phyloP scores from a whole-genome alignment of 1,140 invertebrate species.

The Ladona fulva region DNA sequence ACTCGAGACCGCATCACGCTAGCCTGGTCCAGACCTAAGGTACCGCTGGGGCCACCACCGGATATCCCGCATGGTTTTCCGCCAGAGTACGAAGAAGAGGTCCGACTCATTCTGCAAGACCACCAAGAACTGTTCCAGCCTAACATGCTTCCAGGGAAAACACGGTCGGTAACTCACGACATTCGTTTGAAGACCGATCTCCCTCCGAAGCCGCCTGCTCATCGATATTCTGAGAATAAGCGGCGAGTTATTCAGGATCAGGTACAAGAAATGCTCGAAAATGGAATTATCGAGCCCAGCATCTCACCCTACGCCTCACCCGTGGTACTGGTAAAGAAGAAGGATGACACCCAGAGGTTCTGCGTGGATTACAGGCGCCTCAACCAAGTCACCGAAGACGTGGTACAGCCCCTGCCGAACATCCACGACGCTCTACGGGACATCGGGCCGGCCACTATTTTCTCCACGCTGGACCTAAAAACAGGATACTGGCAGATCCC shows the following conservation, averaged over 20 bases:
- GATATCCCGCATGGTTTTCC: conserved; percentile 17
- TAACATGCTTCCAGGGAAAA: neutral
- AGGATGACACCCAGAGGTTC: neutral
- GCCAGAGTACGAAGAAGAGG: no score
- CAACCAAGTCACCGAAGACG: conserved; percentile 20
- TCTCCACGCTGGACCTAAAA: conserved; percentile 28
- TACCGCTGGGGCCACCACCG: no score
- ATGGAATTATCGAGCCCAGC: no score
- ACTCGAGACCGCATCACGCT: neutral
- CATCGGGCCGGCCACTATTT: conserved; percentile 26
- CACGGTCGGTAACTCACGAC: neutral
- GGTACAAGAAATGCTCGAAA: no score
- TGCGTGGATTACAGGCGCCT: neutral
- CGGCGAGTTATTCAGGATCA: conserved; percentile 19
- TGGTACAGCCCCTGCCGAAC: conserved; percentile 34
- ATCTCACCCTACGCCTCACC: no score
- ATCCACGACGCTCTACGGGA: conserved; percentile 33
- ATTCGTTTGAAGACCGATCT: no score
- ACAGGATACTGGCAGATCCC: conserved; percentile 35
- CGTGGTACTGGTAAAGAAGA: neutral
- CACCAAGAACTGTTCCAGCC: neutral
- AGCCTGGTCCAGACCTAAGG: conserved; percentile 18
- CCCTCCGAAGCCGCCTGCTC: neutral
- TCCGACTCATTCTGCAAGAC: neutral
- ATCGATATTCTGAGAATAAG: conserved; percentile 19